These are phyloP conservation scores for Drosophila tanythrix DNA, from an alignment of 2,888 invertebrate species.

Conservation along the genomic window DNA sequence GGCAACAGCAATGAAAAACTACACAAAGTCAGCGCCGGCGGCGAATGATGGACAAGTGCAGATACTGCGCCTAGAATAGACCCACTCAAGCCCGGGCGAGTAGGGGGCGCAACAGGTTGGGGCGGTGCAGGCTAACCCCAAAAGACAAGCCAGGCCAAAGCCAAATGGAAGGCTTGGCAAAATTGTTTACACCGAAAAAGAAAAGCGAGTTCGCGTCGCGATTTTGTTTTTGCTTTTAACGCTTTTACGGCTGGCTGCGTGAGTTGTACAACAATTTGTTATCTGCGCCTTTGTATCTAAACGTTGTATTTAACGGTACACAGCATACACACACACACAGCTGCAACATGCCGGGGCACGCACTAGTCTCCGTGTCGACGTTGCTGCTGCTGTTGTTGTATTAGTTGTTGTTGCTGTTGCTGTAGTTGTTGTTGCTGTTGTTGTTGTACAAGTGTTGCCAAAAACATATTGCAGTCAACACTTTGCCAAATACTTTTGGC, in stretches of 20 bases:
- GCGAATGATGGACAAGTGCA: slow-evolving; percentile 67
- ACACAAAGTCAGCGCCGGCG: slow-evolving; percentile 27
- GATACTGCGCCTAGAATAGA: slow-evolving; percentile 47
- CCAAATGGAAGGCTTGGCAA: slow-evolving; percentile 55
- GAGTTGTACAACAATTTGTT: slow-evolving; percentile 74
- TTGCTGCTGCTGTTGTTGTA: slow-evolving; percentile 17
- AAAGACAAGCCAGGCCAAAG: slow-evolving; percentile 31
- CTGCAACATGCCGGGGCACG: slow-evolving; percentile 55
- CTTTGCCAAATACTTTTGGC: slow-evolving; percentile 64
- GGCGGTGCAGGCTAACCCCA: not conserved
- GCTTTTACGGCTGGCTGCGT: slow-evolving; percentile 44
- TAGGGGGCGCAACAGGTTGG: not conserved
- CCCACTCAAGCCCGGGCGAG: not conserved
- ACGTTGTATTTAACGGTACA: slow-evolving; percentile 79
- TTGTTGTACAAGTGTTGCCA: slow-evolving; percentile 72
- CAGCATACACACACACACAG: slow-evolving; percentile 18
- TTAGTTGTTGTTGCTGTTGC: slow-evolving; percentile 12
- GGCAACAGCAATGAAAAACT: slow-evolving; percentile 22
- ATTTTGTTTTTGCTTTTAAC: slow-evolving; percentile 34
- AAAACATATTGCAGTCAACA: slow-evolving; percentile 68
- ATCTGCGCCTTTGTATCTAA: slow-evolving; percentile 77
- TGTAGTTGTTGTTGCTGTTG: slow-evolving; percentile 30
- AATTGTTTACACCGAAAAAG: slow-evolving; percentile 62
- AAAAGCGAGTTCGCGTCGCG: slow-evolving; percentile 42
- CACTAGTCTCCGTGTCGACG: slow-evolving; percentile 41